phyloP scores from a whole-genome alignment of 2,888 invertebrate genomes.

The Cephus spinipes region DNA sequence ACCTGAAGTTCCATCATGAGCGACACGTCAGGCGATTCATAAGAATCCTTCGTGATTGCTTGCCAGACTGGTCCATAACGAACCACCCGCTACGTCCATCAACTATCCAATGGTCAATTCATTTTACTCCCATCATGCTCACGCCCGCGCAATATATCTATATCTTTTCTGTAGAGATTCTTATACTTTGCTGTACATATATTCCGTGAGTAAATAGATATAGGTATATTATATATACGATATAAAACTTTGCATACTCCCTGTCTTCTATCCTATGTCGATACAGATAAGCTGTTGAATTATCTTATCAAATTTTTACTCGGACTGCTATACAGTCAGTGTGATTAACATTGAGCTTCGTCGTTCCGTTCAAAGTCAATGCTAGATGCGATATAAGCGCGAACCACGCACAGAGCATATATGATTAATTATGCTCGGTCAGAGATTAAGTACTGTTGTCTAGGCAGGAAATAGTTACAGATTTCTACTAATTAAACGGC shows the following conservation, averaged over 20 bases:
- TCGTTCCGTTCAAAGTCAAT: not conserved
- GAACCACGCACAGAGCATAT: not conserved
- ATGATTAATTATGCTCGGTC: not conserved
- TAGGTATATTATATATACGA: not conserved
- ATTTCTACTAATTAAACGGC: not conserved
- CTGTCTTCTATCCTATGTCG: not conserved
- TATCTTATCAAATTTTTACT: not conserved
- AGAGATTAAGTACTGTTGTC: not conserved
- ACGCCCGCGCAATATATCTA: not conserved
- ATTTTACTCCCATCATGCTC: conserved; percentile 38
- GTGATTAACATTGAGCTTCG: not conserved
- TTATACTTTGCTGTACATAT: not conserved
- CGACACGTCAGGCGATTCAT: conserved; percentile 61
- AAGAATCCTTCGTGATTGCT: conserved; percentile 62
- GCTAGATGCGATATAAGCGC: not conserved
- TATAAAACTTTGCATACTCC: not conserved
- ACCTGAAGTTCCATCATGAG: conserved; percentile 59
- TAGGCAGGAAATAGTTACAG: not conserved
- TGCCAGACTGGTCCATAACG: conserved; percentile 53
- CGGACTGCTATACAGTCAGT: not conserved
- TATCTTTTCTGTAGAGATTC: not conserved
- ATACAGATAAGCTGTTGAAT: not conserved
- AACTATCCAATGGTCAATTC: conserved; percentile 57
- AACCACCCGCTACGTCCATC: conserved; percentile 65
- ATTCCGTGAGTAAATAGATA: not conserved